These are phyloP conservation scores for Chrysotoxum bicinctum DNA, from an alignment of 2,888 invertebrate genomes.

Conservation along the genomic window DNA sequence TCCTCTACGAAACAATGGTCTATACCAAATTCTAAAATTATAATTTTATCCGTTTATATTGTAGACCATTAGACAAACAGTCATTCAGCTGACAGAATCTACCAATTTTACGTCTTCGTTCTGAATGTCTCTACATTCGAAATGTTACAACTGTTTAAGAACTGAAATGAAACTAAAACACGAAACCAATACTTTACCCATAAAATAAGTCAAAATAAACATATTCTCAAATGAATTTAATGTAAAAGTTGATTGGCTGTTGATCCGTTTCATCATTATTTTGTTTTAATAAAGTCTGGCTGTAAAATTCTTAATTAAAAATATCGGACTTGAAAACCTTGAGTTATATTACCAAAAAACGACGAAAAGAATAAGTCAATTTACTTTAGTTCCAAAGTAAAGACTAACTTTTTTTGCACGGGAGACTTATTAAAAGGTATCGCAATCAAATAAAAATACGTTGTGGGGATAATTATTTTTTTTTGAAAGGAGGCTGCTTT, in stretches of 20 bases:
- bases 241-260: background rate
- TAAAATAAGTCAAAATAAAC: background rate
- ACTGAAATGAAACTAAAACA: background rate
- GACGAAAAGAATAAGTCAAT: background rate
- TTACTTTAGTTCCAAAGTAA: slow-evolving; percentile 5
- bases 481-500: background rate
- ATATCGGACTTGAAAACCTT: background rate
- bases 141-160: too few relatives aligned
- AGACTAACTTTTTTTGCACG: background rate
- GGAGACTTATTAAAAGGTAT: slow-evolving; percentile 2
- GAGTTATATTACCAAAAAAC: background rate
- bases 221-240: background rate
- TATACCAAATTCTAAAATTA: too few relatives aligned
- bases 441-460: background rate
- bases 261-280: background rate
- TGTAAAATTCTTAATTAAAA: background rate
- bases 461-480: background rate
- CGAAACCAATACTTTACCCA: background rate
- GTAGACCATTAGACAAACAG: too few relatives aligned
- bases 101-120: too few relatives aligned
- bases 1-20: too few relatives aligned
- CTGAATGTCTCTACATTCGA: too few relatives aligned
- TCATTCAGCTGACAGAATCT: too few relatives aligned
- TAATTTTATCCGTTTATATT: too few relatives aligned
- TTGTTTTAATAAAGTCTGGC: background rate